phyloP scores from a whole-genome alignment of 2,888 invertebrate genomes.

The Chrysodeixis includens region DNA sequence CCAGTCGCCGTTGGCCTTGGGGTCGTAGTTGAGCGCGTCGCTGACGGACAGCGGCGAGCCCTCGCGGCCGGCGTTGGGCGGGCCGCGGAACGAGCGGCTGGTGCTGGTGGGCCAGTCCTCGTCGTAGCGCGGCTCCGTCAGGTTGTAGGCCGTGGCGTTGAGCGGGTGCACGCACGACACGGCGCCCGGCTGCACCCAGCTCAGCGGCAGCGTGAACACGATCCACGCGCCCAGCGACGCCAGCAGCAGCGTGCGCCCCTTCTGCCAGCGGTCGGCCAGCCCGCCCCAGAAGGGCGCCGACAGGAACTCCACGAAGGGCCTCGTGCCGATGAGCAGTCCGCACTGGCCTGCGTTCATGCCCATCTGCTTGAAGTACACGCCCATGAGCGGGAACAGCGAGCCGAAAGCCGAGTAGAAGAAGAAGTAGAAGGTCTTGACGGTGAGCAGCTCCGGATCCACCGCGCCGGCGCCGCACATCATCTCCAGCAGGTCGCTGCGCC shows the following conservation, averaged over 20 bases:
- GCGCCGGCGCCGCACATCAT: constrained; percentile 93
- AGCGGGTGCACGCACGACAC: constrained; percentile 93
- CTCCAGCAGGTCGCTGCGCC: constrained; percentile 95
- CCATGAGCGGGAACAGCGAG: constrained; percentile 98
- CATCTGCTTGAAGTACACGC: constrained; percentile 99
- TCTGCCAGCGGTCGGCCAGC: constrained; percentile 96
- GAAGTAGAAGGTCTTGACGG: constrained; percentile 99
- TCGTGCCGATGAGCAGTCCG: constrained; percentile 97
- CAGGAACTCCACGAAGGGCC: constrained; percentile 99
- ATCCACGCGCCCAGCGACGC: constrained; percentile 98
- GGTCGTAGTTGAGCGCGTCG: constrained; percentile 93
- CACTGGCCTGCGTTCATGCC: constrained; percentile 99
- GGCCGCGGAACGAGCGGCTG: constrained; percentile 72
- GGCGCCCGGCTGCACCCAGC: constrained; percentile 98
- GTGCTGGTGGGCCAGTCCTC: constrained; percentile 69
- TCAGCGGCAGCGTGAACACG: constrained; percentile 98
- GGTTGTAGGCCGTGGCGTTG: constrained; percentile 89
- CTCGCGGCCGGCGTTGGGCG: constrained; percentile 70
- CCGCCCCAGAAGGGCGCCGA: constrained; percentile 99
- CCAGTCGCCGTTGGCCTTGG: constrained; percentile 92
- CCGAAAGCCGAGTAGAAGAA: constrained; percentile 99
- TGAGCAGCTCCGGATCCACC: constrained; percentile 96
- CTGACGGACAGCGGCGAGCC: constrained; percentile 93
- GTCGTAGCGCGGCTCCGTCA: constrained; percentile 90
- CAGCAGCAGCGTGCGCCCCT: constrained; percentile 95